Percentiles rank a stretch among this genome's conserved stretches.
Evolutionary conservation across 2,113 vertebrate species (phyloP).

Genomic region (Menura novaehollandiae): DNA sequence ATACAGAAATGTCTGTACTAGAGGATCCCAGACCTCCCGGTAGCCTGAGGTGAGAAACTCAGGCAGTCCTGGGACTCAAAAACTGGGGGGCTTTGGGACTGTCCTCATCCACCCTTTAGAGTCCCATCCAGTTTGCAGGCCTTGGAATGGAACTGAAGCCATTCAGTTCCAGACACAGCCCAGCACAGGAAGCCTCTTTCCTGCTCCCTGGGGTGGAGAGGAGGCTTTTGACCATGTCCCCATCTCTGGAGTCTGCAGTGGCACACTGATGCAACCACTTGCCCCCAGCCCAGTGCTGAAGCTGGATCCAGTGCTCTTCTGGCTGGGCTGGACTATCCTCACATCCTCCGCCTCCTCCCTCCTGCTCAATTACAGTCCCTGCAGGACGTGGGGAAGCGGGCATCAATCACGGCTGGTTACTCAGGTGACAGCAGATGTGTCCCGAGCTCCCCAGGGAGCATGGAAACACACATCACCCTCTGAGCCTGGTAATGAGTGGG

Average conservation of each 20-base stretch:
- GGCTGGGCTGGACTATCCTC: background rate
- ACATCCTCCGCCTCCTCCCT: background rate
- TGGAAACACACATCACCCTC: background rate
- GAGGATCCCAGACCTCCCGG: background rate
- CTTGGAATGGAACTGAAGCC: accelerated
- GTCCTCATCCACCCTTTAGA: background rate
- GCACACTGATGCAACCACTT: background rate
- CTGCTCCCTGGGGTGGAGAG: background rate
- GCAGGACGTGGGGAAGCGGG: background rate
- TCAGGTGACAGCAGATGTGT: conserved; percentile 58
- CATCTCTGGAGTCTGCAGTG: background rate
- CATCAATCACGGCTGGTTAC: conserved; percentile 41
- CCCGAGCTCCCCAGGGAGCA: background rate
- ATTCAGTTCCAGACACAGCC: too few species aligned
- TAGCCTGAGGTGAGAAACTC: background rate
- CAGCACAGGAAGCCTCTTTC: accelerated
- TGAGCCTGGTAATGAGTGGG: background rate
- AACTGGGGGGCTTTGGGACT: background rate
- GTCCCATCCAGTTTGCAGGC: accelerated
- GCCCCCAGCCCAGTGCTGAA: accelerated
- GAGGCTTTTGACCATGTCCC: accelerated
- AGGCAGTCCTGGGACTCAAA: too few species aligned
- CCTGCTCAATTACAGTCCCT: conserved; percentile 19
- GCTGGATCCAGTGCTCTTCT: accelerated
- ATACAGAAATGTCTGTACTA: background rate